Evolutionary conservation across 2,113 vertebrate species (phyloP), one percentile per base, ranked within the genome.

Genomic region (Mirounga angustirostris): DNA sequence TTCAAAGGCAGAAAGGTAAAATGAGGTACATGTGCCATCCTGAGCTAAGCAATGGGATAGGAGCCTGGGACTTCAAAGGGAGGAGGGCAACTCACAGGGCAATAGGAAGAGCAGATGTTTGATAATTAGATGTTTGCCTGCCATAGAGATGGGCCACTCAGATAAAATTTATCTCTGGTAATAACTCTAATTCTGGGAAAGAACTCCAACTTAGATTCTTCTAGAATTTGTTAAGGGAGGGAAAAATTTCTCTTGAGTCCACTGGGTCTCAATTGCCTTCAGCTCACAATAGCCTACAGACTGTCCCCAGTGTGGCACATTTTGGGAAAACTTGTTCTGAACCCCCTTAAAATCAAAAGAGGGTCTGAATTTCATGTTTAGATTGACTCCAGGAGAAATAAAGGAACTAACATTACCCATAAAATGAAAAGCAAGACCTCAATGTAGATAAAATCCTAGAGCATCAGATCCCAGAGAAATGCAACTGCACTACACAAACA

Each of bases 381-480:
- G 15, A 40, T 58, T 40, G 33, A 95, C 61, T 82, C 21, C 21
- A 71, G 76, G 28, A 96, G 18, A 92, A 90, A 91, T 50, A 93
- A 89, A 89, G 21, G 11, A 67, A 94, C 11, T 65, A 14, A 28
- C n/a, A 74, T 73, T 40, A 82, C 1, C 73, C 26, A 85, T 21
- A 56, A 8, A 71, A 50, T 26, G 10, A 56, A 94, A 28, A 56
- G n/a, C 4, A 71, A 89, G 30, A 92, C 18, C 74, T 79, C 21
- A 76, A 6, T 12, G n/a, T 8, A 58, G 52, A 63, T 58, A 69
- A 73, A 88, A 79, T 67, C 1, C 8, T 19, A 18, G 5, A 63
- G 7, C 0, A 19, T 58, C 19, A 67, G 43, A 74, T 54, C 19
- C 24, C 54, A 87, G 19, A 79, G 43, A 76, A 69, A 91, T 4